Base-by-base conservation (phyloP, 2,888 invertebrate species). In the Lymantria monacha region DNA sequence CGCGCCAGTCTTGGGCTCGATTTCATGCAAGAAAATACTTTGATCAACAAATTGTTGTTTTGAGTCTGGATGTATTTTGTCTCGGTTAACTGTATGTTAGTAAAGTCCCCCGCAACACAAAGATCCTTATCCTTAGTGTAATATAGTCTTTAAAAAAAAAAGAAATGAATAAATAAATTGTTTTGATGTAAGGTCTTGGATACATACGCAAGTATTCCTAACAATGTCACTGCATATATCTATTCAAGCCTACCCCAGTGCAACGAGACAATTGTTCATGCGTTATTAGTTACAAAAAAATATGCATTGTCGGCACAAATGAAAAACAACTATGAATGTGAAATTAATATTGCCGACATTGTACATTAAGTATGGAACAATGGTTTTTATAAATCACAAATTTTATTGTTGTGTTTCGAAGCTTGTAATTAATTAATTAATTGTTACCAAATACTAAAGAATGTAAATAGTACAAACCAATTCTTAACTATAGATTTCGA, bases 301-400 rank as follows among this genome's bases (percentile, higher is more conserved):
- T 43, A 10, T 14, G 46, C 72, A 71, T 70, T 71, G 70, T 71
- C 62, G 53, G 53, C 48, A 46, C 22, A 46, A 42, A 57, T 47
- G 57, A 66, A 71, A 70, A 68, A 61, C 22, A 22, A 5, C 57
- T 22, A 30, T 43, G 43, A 67, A 57, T 71, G 62, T 57, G 70
- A 71, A 62, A 65, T 60, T 51, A 62, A 65, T 65, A 60, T 56
- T 53, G 51, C 36, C 56, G 49, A 57, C 70, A 70, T 68, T 70
- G 66, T 68, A 15, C 50, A 14, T 33, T 52, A n/a, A 11, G 49
- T 59, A 57, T 51, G 61, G 42, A 48, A 63, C 51, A 31, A 11
- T 8, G 40, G 9, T 66, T 66, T 64, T 68, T 66, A 37, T 44
- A 8, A 42, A n/a, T 31, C 13, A 52, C 33, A 47, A 48, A 30